phyloP scores from a whole-genome alignment of 2,113 vertebrate species.

The Cephalopholis sonnerati region DNA sequence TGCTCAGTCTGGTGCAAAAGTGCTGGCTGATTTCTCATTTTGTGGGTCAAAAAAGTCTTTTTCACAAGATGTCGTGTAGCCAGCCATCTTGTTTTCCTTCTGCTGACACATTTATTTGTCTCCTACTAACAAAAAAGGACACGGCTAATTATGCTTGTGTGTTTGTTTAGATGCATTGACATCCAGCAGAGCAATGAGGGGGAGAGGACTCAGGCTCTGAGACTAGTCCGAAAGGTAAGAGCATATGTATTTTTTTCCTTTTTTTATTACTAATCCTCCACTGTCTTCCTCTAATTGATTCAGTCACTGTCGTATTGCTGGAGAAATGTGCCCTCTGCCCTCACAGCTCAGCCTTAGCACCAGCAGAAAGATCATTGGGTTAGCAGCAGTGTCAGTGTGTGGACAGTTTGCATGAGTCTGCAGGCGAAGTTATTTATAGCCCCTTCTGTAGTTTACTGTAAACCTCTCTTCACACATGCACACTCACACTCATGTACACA shows the following conservation, averaged over 20 bases:
- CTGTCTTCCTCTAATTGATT: not conserved
- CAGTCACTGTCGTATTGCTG: not conserved
- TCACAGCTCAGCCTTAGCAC: constrained; percentile 8
- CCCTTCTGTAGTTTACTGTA: constrained; percentile 78
- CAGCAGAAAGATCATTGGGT: constrained; percentile 42
- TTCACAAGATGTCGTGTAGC: not conserved
- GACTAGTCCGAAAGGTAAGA: constrained; percentile 97
- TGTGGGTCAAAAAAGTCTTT: not conserved
- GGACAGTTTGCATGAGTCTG: constrained; percentile 53
- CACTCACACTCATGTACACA: constrained; percentile 10
- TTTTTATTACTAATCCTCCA: not conserved
- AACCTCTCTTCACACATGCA: constrained; percentile 56
- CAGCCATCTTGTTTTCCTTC: not conserved
- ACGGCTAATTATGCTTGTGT: constrained; percentile 35
- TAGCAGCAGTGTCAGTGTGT: constrained; percentile 53
- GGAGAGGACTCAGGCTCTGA: constrained; percentile 97
- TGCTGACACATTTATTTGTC: constrained; percentile 3
- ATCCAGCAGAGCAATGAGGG: constrained; percentile 99
- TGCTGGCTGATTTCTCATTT: not conserved
- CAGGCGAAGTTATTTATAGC: constrained; percentile 72
- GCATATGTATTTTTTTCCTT: not conserved
- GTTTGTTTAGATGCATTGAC: constrained; percentile 93
- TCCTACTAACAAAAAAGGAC: not conserved
- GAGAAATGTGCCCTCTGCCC: constrained; percentile 28
- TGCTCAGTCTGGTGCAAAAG: not conserved